Evolutionary conservation across 2,113 vertebrate species (phyloP).

Genomic region (Percina caprodes): DNA sequence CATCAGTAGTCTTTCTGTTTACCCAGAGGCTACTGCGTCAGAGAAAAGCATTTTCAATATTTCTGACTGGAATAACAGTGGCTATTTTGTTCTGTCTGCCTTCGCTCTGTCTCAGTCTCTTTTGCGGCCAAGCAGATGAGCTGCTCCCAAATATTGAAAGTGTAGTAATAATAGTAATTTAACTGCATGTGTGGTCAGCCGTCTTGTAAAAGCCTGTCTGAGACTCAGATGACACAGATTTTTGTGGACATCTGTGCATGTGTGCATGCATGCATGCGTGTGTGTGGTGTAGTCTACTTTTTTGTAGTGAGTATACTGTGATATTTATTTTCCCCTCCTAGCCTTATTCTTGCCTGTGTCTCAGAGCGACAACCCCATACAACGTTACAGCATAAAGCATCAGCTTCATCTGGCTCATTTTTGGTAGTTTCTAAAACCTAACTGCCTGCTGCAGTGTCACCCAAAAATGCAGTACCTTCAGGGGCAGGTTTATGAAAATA

Average conservation of each 20-base stretch:
- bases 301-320: too few species aligned
- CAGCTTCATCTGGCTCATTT: too few species aligned
- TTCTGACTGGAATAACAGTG: conserved; percentile 59
- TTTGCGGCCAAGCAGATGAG: conserved; percentile 44
- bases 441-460: too few species aligned
- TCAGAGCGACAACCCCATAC: too few species aligned
- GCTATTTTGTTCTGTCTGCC: conserved; percentile 61
- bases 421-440: too few species aligned
- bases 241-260: conserved; percentile 20
- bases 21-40: conserved; percentile 58
- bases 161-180: conserved; percentile 30
- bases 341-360: too few species aligned
- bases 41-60: conserved; percentile 53
- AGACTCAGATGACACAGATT: conserved; percentile 47
- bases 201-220: conserved; percentile 31
- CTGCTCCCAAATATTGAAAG: conserved; percentile 35
- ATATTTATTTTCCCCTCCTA: too few species aligned
- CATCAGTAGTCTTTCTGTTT: conserved; percentile 44
- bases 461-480: too few species aligned
- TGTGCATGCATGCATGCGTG: too few species aligned
- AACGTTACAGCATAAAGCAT: too few species aligned
- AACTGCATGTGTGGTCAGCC: conserved; percentile 36
- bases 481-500: too few species aligned
- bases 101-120: conserved; percentile 20
- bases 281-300: too few species aligned